These are phyloP conservation scores for Cryptosula pallasiana DNA, from an alignment of 2,888 invertebrate genomes.

Conservation along the genomic window DNA sequence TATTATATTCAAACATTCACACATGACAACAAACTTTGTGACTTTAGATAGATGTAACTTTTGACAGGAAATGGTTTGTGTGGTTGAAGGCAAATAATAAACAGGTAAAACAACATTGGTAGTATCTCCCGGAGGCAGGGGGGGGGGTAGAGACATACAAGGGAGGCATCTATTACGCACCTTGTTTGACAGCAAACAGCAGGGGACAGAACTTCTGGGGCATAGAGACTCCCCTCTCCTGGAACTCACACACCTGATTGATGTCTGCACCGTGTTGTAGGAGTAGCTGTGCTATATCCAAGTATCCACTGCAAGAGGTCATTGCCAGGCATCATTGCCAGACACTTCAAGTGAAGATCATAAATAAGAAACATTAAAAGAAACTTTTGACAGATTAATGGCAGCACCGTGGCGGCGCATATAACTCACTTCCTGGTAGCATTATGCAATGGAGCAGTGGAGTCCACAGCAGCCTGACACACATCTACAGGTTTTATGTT, in stretches of 20 bases:
- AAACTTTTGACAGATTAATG: too few species aligned
- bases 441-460: neutral
- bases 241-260: constrained; percentile 1
- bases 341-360: neutral
- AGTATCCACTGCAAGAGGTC: constrained; percentile 61
- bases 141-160: neutral
- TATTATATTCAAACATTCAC: too few species aligned
- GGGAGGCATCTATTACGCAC: neutral
- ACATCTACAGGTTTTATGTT: neutral
- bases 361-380: too few species aligned
- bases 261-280: constrained; percentile 71
- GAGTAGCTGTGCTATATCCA: constrained; percentile 69
- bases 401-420: too few species aligned
- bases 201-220: neutral
- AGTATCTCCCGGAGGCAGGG: too few species aligned
- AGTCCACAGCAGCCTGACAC: neutral
- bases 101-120: too few species aligned
- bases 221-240: neutral
- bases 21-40: too few species aligned
- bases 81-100: too few species aligned
- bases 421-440: constrained; percentile 6
- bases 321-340: neutral
- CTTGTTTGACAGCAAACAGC: constrained; percentile 11
- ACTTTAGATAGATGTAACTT: too few species aligned
- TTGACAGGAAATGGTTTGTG: too few species aligned